Base-by-base conservation (phyloP, 37 sponge, comb jelly and placozoan genomes). In the Agelas oroides region DNA sequence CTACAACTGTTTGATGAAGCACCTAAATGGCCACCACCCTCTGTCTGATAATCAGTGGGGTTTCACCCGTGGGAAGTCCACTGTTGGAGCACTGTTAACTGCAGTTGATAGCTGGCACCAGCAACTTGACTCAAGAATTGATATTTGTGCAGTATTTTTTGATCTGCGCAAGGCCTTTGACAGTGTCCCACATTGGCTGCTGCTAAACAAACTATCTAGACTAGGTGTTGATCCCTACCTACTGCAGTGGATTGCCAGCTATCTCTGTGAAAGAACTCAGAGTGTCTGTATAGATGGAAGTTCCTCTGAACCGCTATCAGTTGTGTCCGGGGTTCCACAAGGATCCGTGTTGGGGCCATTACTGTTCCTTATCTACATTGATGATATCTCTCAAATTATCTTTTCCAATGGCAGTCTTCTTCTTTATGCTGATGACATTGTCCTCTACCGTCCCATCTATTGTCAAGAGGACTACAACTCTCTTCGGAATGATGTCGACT, bases 401-500 rank as follows among this genome's bases (percentile, higher is more conserved):
- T 5, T 66, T 12, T 27, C 15, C 1, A 33, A 65, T 41, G 35
- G 53, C 1, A 19, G 25, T 8, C 16, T 79, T 1, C 2, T 19
- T 31, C 8, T 81, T 14, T 81, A 56, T 81, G 82, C 82, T 31
- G 82, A 81, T 33, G 82, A 81, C 71, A 81, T 70, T n/a, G 37
- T 24, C 17, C 56, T 81, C 36, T 81, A 38, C 39, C 46, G 8
- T 3, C 3, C 8, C 8, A 46, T 46, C 46, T 8, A 46, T 3
- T 46, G 6, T 46, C 46, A 3, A 8, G 46, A 12, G 6, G 46
- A 46, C 46, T 46, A 46, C 8, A 3, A 12, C 46, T 8, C 8
- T 46, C 6, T 46, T 46, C 46, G 8, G 46, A 8, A 46, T 46
- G 46, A 46, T 46, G 8, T 46, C 46, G 8, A 46, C 8, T 3